phyloP scores from a whole-genome alignment of 23 tunicate species.

The Ascidia mentula region DNA sequence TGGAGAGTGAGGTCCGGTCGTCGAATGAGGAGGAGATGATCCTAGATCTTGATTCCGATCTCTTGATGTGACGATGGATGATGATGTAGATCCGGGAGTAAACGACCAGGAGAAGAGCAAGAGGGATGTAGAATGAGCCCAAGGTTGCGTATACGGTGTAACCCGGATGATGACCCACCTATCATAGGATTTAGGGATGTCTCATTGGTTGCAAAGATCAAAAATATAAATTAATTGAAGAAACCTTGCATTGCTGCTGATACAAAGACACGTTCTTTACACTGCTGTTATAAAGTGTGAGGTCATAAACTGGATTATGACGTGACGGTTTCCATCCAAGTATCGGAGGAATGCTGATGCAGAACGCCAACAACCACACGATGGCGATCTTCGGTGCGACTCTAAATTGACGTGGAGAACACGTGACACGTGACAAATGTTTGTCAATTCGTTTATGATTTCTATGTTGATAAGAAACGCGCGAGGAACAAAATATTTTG shows the following conservation, averaged over 20 bases:
- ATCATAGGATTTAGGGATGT: background rate
- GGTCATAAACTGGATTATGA: background rate
- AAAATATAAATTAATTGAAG: background rate
- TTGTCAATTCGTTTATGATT: background rate
- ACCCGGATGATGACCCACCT: constrained; percentile 55
- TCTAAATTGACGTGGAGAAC: background rate
- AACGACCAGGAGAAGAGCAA: constrained; percentile 26
- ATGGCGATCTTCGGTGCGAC: constrained; percentile 35
- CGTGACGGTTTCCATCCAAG: constrained; percentile 47
- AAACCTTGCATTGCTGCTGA: background rate
- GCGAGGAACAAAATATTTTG: background rate
- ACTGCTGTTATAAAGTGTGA: background rate
- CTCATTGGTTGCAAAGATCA: background rate
- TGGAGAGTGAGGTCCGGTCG: background rate
- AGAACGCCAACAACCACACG: constrained; percentile 45
- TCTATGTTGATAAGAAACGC: background rate
- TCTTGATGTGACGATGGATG: constrained; percentile 33
- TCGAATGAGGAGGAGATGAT: constrained; percentile 35
- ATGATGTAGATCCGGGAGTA: constrained; percentile 36
- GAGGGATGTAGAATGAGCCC: constrained; percentile 61
- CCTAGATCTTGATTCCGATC: constrained; percentile 43
- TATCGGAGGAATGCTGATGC: constrained; percentile 58
- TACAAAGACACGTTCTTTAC: background rate
- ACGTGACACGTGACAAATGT: background rate
- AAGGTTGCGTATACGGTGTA: constrained; percentile 50